Conservation (phyloP, 2,888 invertebrate species). For the Exephanes ischioxanthus region DNA sequence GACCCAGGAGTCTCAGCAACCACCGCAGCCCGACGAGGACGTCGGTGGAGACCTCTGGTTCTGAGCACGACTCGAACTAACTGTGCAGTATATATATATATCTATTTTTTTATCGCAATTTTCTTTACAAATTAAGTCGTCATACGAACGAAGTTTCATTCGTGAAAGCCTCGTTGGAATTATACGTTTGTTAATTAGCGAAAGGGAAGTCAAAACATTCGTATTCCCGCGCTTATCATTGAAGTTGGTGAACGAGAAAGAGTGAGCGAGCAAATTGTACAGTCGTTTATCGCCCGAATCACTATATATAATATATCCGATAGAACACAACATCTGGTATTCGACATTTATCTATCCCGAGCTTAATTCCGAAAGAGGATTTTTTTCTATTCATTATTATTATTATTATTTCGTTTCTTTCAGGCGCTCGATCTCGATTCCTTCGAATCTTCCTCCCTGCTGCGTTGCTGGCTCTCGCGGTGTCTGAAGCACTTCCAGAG, state of each 20-base stretch:
- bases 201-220: background rate
- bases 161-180: slow-evolving; percentile 12
- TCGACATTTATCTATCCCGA: background rate
- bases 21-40: slow-evolving; percentile 84
- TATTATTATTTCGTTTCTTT: background rate
- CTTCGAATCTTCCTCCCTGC: slow-evolving; percentile 21
- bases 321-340: background rate
- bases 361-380: background rate
- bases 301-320: background rate
- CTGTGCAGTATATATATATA: slow-evolving; percentile 61
- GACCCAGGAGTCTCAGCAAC: slow-evolving; percentile 76
- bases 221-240: background rate
- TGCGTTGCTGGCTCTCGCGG: slow-evolving; percentile 45
- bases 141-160: slow-evolving; percentile 13
- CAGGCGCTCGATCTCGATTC: background rate
- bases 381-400: background rate
- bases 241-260: background rate
- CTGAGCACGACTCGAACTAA: slow-evolving; percentile 78
- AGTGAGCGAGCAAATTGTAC: background rate
- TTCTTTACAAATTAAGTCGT: slow-evolving; percentile 21
- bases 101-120: slow-evolving; percentile 37
- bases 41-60: slow-evolving; percentile 88
- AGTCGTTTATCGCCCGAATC: background rate
- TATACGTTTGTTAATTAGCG: background rate
- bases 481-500: slow-evolving; percentile 88